Percentiles rank a stretch among this genome's conserved stretches.
These are phyloP conservation scores for Xylophagus ater DNA, from an alignment of 2,888 invertebrate species.

Conservation along the genomic window DNA sequence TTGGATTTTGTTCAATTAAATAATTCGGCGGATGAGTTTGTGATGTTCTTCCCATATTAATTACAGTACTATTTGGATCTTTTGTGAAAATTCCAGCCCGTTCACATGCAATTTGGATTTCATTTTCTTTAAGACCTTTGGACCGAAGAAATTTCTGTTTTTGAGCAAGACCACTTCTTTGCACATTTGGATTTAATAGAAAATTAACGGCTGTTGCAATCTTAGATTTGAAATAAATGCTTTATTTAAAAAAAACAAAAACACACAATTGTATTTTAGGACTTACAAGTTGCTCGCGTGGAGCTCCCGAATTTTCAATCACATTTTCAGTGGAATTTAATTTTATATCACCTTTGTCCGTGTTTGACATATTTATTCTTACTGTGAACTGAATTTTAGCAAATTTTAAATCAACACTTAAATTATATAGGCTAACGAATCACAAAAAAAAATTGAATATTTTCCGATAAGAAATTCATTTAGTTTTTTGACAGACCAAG, in stretches of 20 bases:
- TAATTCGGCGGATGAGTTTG: constrained; percentile 9
- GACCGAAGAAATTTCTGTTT: constrained; percentile 67
- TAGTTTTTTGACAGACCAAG: too few relatives aligned
- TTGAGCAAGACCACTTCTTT: constrained; percentile 60
- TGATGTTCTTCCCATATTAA: constrained; percentile 30
- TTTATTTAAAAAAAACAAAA: neutral
- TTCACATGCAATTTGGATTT: constrained; percentile 64
- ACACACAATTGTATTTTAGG: constrained; percentile 8
- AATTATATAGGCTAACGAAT: too few relatives aligned
- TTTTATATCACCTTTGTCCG: constrained; percentile 37
- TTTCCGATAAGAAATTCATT: too few relatives aligned
- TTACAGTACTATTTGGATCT: constrained; percentile 33
- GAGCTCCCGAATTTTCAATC: constrained; percentile 16
- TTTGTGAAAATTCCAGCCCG: constrained; percentile 42
- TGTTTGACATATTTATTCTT: constrained; percentile 33
- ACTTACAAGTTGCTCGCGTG: constrained; percentile 34
- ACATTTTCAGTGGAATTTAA: constrained; percentile 24
- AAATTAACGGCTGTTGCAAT: constrained; percentile 78
- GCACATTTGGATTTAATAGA: constrained; percentile 74
- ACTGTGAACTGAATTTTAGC: constrained; percentile 35
- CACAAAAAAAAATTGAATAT: too few relatives aligned
- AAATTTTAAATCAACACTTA: too few relatives aligned
- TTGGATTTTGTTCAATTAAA: constrained; percentile 22
- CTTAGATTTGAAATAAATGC: constrained; percentile 40
- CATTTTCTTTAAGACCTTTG: constrained; percentile 65